Base-by-base conservation (phyloP, 2,113 vertebrate genomes). In the Sylvilagus bachmani region DNA sequence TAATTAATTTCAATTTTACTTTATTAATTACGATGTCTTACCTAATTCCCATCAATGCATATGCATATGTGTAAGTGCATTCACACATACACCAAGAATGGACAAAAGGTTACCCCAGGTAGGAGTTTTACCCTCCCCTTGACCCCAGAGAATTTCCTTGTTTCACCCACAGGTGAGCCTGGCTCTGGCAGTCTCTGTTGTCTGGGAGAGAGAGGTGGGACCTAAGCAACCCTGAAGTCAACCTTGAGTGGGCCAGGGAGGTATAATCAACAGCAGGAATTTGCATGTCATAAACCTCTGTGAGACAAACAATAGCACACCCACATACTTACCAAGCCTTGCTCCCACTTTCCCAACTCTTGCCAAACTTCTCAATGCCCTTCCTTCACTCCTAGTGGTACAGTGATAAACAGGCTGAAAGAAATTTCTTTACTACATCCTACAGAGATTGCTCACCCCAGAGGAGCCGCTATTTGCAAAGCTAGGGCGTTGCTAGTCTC, bases 261-360 rank as follows among this genome's bases (percentile, higher is more conserved):
- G 36, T 51, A 17, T 79, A 70, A 89, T 95, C 84, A 89, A 38
- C 81, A 86, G 21, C 24, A 85, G 78, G 77, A 90, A 90, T 96
- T 93, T 89, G 70, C 55, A 82, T 87, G n/a, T 90, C 84, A 61
- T 91, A 93, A 97, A 90, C 95, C 81, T 87, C 87, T 71, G 14
- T 55, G 73, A 90, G 88, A 80, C 85, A 61, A 87, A 86, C 61
- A 81, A 87, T 49, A 90, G 58, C 61, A 95, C 95, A 90, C 92
- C 91, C 87, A 94, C 36, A 19, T 36, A 21, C 55, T 90, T 91
- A 84, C 17, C 80, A 78, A 78, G 64, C 53, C 80, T 95, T 75
- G 66, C 85, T 96, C 78, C 5, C 3, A 80, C 64, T 95, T 86
- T 85, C 38, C 87, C 19, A 88, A 31, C 25, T 66, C 75, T 90